Conservation (phyloP, 2,888 invertebrate species). For the Nineta flava region DNA sequence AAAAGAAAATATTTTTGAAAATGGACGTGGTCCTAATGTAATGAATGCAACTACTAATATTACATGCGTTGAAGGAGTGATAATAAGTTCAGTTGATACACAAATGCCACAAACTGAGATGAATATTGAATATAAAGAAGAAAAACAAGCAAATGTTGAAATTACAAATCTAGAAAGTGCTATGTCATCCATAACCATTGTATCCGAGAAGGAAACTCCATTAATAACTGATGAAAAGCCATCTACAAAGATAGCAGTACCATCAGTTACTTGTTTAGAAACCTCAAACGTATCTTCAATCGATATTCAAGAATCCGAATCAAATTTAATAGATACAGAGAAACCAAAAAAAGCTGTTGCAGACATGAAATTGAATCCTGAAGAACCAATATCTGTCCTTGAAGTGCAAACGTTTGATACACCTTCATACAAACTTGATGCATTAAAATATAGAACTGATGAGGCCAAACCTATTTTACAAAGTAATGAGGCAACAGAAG, state of each 20-base stretch:
- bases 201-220: conserved; percentile 40
- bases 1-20: conserved; percentile 41
- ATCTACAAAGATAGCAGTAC: conserved; percentile 28
- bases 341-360: conserved; percentile 37
- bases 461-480: conserved; percentile 35
- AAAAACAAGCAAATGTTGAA: conserved; percentile 40
- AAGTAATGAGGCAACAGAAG: conserved; percentile 45
- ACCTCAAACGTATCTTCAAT: conserved; percentile 39
- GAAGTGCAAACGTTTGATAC: conserved; percentile 41
- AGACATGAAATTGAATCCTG: conserved; percentile 37
- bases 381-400: conserved; percentile 41
- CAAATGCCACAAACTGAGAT: conserved; percentile 48
- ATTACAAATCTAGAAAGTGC: conserved; percentile 45
- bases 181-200: conserved; percentile 37
- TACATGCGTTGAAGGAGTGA: conserved; percentile 36
- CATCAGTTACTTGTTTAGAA: conserved; percentile 37
- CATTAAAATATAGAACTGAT: conserved; percentile 37
- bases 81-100: conserved; percentile 42
- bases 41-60: conserved; percentile 34
- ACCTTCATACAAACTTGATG: conserved; percentile 32
- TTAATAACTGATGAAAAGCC: conserved; percentile 31
- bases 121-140: conserved; percentile 28
- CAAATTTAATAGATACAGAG: conserved; percentile 32
- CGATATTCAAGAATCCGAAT: conserved; percentile 51
- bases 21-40: conserved; percentile 25